These are phyloP conservation scores for Eretmochelys imbricata DNA, from an alignment of 2,113 vertebrate genomes.

Conservation along the genomic window DNA sequence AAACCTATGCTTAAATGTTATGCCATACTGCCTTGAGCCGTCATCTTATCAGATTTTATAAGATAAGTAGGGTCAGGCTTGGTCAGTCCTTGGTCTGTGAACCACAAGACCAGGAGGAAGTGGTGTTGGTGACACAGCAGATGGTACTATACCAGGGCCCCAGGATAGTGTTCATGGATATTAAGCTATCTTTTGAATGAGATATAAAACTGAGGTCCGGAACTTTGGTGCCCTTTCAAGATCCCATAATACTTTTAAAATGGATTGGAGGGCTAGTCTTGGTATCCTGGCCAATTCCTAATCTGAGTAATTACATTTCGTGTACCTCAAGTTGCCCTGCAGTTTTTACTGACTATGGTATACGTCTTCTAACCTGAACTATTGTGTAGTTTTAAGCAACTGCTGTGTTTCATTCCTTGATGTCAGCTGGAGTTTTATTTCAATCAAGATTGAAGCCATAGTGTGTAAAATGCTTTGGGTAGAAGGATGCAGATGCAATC, in stretches of 20 bases:
- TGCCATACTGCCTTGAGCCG: constrained; percentile 70
- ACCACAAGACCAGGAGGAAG: neutral
- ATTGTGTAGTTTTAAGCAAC: neutral
- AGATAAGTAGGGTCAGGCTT: constrained; percentile 21
- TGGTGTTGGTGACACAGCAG: neutral
- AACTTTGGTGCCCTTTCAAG: neutral
- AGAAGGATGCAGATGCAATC: neutral
- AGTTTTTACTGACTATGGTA: neutral
- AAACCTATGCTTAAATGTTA: constrained; percentile 64
- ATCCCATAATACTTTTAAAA: neutral
- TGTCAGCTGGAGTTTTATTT: neutral
- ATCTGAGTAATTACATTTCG: neutral
- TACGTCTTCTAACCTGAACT: neutral
- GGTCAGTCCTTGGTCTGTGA: constrained; percentile 20
- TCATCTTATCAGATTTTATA: neutral
- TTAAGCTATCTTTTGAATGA: neutral
- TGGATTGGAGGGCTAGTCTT: neutral
- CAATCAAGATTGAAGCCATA: neutral
- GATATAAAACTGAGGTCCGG: neutral
- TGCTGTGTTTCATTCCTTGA: neutral
- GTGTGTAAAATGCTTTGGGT: neutral
- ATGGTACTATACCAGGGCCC: neutral
- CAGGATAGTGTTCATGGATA: neutral
- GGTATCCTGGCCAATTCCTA: neutral
- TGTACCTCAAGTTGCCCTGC: neutral